Conservation (phyloP, 1,140 invertebrate genomes). For the Leptinotarsa undecemlineata region DNA sequence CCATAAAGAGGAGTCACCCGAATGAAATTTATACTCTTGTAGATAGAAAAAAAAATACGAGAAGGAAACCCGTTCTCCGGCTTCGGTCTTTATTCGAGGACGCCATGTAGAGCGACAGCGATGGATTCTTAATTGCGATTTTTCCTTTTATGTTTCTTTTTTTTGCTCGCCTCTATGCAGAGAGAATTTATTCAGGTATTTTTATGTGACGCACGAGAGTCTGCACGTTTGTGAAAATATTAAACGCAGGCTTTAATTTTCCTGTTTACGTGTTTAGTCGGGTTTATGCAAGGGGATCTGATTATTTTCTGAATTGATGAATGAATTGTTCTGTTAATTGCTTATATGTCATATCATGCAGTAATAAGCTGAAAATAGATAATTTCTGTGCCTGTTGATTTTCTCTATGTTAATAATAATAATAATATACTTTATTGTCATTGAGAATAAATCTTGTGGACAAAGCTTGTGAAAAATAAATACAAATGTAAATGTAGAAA, state of each 20-base stretch:
- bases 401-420: too few relatives aligned
- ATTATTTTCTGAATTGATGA: too few relatives aligned
- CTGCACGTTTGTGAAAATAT: slow-evolving; percentile 5
- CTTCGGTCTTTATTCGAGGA: neutral
- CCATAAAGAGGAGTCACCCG: neutral
- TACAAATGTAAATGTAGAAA: too few relatives aligned
- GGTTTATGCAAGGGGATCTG: neutral
- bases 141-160: neutral
- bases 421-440: too few relatives aligned
- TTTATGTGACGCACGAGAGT: neutral
- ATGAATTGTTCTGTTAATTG: too few relatives aligned
- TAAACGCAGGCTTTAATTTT: neutral
- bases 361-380: too few relatives aligned
- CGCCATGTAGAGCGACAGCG: slow-evolving; percentile 1
- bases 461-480: too few relatives aligned
- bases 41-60: neutral
- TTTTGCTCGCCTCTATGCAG: neutral
- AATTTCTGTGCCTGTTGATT: too few relatives aligned
- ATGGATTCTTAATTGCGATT: slow-evolving; percentile 1
- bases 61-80: neutral
- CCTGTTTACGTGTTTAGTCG: neutral
- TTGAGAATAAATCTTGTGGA: too few relatives aligned
- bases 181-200: neutral
- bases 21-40: neutral
- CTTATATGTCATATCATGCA: too few relatives aligned